Evolutionary conservation across 2,113 vertebrate genomes (phyloP).

Genomic region (Gallinago media): DNA sequence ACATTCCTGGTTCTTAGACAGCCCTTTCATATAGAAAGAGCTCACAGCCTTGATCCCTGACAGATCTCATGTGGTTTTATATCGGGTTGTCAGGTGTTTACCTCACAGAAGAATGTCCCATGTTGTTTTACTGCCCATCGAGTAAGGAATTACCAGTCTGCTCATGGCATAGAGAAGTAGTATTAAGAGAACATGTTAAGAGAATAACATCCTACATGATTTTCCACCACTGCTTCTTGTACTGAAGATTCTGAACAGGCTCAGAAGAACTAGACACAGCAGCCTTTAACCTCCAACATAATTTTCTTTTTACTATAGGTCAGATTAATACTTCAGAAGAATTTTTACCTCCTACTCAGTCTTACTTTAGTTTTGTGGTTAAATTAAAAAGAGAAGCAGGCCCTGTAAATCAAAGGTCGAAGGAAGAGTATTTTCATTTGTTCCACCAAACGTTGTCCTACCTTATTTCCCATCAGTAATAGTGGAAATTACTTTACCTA

Average conservation of each 20-base stretch:
- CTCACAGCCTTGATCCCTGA: neutral
- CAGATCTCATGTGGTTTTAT: neutral
- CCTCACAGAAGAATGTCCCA: neutral
- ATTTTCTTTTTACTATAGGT: neutral
- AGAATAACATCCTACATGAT: neutral
- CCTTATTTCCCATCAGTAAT: neutral
- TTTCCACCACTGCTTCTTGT: neutral
- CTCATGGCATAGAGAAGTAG: neutral
- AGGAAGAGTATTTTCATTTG: neutral
- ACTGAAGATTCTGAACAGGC: neutral
- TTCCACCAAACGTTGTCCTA: neutral
- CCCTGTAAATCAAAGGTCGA: neutral
- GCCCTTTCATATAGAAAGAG: neutral
- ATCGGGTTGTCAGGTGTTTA: neutral
- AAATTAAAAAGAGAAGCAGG: neutral
- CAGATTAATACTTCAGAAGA: neutral
- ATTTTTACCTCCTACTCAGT: neutral
- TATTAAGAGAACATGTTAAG: neutral
- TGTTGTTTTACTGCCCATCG: neutral
- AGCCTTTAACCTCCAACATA: neutral
- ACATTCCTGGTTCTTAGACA: neutral
- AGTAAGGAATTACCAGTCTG: neutral
- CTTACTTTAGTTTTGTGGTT: conserved; percentile 9
- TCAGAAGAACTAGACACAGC: neutral
- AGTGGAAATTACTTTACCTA: neutral